Evolutionary conservation across 30 jellyfish, hydroid and myxozoan species (phyloP).

Genomic region (Cassiopea andromeda): DNA sequence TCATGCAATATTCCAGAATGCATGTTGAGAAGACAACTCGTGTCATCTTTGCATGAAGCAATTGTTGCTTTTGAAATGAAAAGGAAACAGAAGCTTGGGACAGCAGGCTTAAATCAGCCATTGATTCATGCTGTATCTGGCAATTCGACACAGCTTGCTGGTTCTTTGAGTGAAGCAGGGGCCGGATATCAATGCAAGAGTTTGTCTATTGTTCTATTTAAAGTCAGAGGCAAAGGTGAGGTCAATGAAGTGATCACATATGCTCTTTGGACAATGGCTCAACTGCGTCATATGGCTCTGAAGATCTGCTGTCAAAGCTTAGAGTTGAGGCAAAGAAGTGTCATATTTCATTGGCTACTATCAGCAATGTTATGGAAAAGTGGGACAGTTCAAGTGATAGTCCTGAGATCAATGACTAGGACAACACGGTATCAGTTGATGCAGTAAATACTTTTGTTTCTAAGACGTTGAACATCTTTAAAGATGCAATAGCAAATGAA

Average conservation of each 20-base stretch:
- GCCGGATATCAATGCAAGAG: slow-evolving; percentile 49
- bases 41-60: slow-evolving; percentile 36
- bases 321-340: slow-evolving; percentile 45
- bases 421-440: slow-evolving; percentile 21
- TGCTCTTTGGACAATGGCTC: slow-evolving; percentile 70
- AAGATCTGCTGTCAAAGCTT: slow-evolving; percentile 55
- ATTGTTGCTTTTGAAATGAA: slow-evolving; percentile 46
- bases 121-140: slow-evolving; percentile 3
- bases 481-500: slow-evolving; percentile 31
- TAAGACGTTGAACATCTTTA: slow-evolving; percentile 2
- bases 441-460: slow-evolving; percentile 7
- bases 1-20: slow-evolving; percentile 45
- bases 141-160: slow-evolving; percentile 26
- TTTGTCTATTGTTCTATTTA: slow-evolving; percentile 28
- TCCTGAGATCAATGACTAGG: slow-evolving; percentile 24
- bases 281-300: slow-evolving; percentile 56
- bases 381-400: slow-evolving; percentile 43
- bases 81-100: slow-evolving; percentile 37
- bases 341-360: slow-evolving; percentile 53
- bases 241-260: slow-evolving; percentile 21
- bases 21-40: slow-evolving; percentile 33
- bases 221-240: slow-evolving; percentile 14
- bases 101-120: slow-evolving; percentile 26
- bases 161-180: slow-evolving; percentile 44
- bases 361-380: slow-evolving; percentile 41